These are phyloP conservation scores for Hippoglossus hippoglossus DNA, from an alignment of 2,797 vertebrate genomes.

Conservation along the genomic window DNA sequence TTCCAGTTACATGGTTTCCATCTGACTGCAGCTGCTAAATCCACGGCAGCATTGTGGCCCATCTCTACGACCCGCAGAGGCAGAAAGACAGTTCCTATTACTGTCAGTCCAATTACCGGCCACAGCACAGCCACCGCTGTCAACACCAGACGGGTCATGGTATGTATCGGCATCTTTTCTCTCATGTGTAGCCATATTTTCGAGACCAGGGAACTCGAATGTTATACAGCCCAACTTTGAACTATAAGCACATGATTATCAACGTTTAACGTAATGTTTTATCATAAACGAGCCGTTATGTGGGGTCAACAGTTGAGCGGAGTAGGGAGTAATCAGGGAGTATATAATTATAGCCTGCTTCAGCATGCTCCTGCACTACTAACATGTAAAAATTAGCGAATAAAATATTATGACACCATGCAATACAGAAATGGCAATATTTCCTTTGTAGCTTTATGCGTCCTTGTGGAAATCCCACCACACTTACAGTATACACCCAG, in stretches of 20 bases:
- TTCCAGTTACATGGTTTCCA: constrained; percentile 72
- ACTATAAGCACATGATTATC: constrained; percentile 28
- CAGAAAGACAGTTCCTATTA: constrained; percentile 78
- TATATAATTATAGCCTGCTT: neutral
- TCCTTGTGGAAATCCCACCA: constrained; percentile 28
- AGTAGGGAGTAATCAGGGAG: constrained; percentile 3
- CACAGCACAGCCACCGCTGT: constrained; percentile 74
- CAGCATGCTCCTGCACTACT: neutral
- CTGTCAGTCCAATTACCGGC: constrained; percentile 79
- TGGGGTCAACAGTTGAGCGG: constrained; percentile 28
- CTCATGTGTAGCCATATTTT: constrained; percentile 56
- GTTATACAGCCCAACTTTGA: constrained; percentile 26
- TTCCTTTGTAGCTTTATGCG: constrained; percentile 26
- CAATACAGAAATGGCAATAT: constrained; percentile 25
- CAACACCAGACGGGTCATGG: constrained; percentile 64
- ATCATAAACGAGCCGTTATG: constrained; percentile 29
- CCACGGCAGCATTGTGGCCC: constrained; percentile 63
- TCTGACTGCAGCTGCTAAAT: constrained; percentile 68
- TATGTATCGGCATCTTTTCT: constrained; percentile 57
- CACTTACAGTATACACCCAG: constrained; percentile 34
- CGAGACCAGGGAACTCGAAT: constrained; percentile 16
- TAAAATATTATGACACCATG: constrained; percentile 13
- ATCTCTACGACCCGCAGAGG: constrained; percentile 66
- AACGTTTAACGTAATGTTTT: constrained; percentile 21
- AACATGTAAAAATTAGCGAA: constrained; percentile 7